Evolutionary conservation across 1,140 invertebrate genomes (phyloP).

Genomic region (Pseudomyrmex dendroicus): DNA sequence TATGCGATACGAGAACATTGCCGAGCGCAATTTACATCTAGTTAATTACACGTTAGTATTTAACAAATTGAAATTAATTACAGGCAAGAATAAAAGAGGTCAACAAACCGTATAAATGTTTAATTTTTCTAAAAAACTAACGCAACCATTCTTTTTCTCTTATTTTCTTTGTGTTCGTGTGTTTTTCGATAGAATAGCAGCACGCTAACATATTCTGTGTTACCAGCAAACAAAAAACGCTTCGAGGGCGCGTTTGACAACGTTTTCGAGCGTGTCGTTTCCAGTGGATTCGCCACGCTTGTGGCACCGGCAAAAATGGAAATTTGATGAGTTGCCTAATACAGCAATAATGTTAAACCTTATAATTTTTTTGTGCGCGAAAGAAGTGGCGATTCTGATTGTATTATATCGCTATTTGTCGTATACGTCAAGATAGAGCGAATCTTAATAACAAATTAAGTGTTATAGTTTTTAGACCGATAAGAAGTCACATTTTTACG

Average conservation of each 20-base stretch:
- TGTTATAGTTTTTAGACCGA: background rate
- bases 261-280: constrained; percentile 51
- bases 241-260: constrained; percentile 18
- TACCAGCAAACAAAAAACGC: constrained; percentile 31
- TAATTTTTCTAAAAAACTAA: background rate
- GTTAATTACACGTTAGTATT: background rate
- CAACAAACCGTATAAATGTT: background rate
- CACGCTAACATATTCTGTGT: constrained; percentile 50
- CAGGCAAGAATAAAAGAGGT: too few relatives aligned
- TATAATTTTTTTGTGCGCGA: constrained; percentile 31
- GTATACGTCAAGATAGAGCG: background rate
- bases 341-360: constrained; percentile 57
- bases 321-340: constrained; percentile 25
- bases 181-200: constrained; percentile 13
- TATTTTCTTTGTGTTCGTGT: background rate
- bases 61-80: constrained; percentile 17
- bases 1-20: background rate
- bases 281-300: constrained; percentile 44
- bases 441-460: constrained; percentile 31
- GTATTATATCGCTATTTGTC: background rate
- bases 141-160: constrained; percentile 1
- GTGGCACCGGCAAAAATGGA: constrained; percentile 46
- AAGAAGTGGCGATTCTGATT: constrained; percentile 21
- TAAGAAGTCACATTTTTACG: background rate
- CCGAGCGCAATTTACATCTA: background rate